Base-by-base conservation (phyloP, 2,797 vertebrate genomes). In the Sebastiscus tertius region DNA sequence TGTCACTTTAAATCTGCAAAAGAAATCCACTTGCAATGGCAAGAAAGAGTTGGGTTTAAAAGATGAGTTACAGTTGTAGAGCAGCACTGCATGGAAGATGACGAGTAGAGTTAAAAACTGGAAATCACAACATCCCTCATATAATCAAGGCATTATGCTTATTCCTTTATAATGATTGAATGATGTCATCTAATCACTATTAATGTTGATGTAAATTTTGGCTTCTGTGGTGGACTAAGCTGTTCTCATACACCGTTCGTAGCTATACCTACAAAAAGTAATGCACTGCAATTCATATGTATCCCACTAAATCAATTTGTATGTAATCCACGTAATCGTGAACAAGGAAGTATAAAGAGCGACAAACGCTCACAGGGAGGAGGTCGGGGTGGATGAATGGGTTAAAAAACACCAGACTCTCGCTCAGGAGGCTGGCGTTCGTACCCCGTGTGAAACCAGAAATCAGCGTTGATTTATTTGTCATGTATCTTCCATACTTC, bases 131-230 rank as follows among this genome's bases (percentile, higher is more conserved):
- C 39, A 61, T 61, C 52, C 62, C 33, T 80, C 42, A 54, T 34
- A 26, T 39, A 52, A 81, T 73, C 16, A 33, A 76, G 34, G n/a
- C 26, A 61, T 31, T 70, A 18, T 52, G 12, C 27, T n/a, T n/a
- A 34, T 42, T 67, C 60, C 31, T 70, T 34, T 42, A 18, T 46
- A 46, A 18, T 46, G 42, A 46, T 46, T 46, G 42, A 16, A 74
- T 56, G 39, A 56, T 64, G 64, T 67, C 72, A 82, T 54, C 59
- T 46, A 78, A 85, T 59, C 34, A 52, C 33, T 75, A 24, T 75
- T 61, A 9, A 75, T 39, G 49, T 65, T 69, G 72, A 42, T 20
- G 67, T 79, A 33, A 16, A 75, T 80, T 33, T 61, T 31, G 33
- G 18, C 56, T 75, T n/a, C 66, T 20, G 62, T 20, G 16, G 60